Percentiles rank a stretch among this genome's conserved stretches.
These are phyloP conservation scores for Syngnathus rostellatus DNA, from an alignment of 2,797 vertebrate genomes.

Conservation along the genomic window DNA sequence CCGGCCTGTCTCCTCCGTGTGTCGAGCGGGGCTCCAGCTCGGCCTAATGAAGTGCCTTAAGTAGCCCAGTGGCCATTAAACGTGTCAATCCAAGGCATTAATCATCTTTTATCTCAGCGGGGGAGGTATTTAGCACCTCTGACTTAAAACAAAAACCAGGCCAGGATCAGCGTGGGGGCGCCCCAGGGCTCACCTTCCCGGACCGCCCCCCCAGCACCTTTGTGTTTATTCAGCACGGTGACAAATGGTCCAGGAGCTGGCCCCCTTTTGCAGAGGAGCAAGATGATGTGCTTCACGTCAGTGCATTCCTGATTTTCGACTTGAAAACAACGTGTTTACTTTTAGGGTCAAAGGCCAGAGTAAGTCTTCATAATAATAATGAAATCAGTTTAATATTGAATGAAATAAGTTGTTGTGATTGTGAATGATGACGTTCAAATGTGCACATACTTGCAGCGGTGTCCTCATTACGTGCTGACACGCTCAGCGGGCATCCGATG, in stretches of 20 bases:
- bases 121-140: constrained; percentile 60
- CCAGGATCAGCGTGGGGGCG: constrained; percentile 57
- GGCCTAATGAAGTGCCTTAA: constrained; percentile 69
- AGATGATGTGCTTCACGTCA: neutral
- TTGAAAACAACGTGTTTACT: neutral
- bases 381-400: no score
- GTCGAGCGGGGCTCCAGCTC: constrained; percentile 41
- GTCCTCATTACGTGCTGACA: constrained; percentile 15
- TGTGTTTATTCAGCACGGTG: constrained; percentile 68
- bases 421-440: constrained; percentile 1
- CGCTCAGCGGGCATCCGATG: neutral
- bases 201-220: constrained; percentile 52
- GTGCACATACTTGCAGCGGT: constrained; percentile 2
- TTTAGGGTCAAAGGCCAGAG: neutral
- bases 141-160: constrained; percentile 62
- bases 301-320: neutral
- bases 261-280: constrained; percentile 8
- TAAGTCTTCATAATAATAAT: no score
- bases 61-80: constrained; percentile 59
- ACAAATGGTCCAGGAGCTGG: constrained; percentile 64
- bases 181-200: constrained; percentile 37
- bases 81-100: constrained; percentile 67
- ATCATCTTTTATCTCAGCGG: constrained; percentile 67
- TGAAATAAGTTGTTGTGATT: neutral
- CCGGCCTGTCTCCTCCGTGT: constrained; percentile 41